Evolutionary conservation across 2,888 invertebrate genomes (phyloP), one percentile per base, ranked within the genome.

Genomic region (Aporophyla lueneburgensis): DNA sequence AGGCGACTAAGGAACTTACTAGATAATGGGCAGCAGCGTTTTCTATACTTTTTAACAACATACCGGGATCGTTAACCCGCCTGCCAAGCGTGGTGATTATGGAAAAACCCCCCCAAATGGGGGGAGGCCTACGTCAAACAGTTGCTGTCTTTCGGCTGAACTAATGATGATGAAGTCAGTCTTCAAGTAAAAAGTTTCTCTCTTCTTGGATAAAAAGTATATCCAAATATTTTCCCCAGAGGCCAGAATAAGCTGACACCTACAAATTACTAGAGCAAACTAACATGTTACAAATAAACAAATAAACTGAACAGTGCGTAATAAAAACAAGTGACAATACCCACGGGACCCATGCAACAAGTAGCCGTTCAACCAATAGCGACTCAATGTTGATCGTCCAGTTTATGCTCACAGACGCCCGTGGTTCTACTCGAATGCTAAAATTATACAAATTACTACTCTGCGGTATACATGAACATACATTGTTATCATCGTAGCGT

Each of bases 371-470:
- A 61, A 71, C 51, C 67, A 78, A 82, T 80, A 80, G 63, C 54
- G 56, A 68, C 66, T 71, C 40, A 49, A 68, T 80, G 74, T 87
- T 75, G 74, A 80, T 78, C 75, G 71, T 69, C 76, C 62, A 59
- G 67, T 46, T 1, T 77, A 76, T 73, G 81, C 80, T 72, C 71
- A 78, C 74, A 69, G 72, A 80, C 65, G 56, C 71, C 62, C 63
- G 83, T 87, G 85, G 87, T 87, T 80, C 86, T 89, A 90, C 85
- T 87, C 78, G 86, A 92, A 95, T 92, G 89, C 87, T 86, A 91
- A 91, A 92, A 96, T 96, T 96, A 96, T 96, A 92, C 95, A 93
- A 95, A 95, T 91, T 92, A 86, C 84, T 86, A 86, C 87, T 88
- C 89, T 89, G 93, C 84, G 93, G 92, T 87, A 80, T 86, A 86